Conservation (phyloP, 2,888 invertebrate genomes). For the Lamellibrachia columna region DNA sequence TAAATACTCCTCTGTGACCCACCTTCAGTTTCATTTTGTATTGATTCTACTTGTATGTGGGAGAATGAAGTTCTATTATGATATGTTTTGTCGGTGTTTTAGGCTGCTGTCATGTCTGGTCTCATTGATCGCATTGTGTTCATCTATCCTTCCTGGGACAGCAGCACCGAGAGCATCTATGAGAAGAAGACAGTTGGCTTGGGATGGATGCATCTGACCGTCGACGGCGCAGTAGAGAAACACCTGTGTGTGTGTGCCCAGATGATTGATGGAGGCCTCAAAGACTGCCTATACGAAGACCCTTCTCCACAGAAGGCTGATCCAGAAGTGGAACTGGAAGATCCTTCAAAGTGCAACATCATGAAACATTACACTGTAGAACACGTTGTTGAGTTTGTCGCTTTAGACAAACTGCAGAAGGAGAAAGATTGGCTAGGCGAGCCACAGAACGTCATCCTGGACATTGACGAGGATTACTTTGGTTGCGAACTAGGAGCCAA, state of each 20-base stretch:
- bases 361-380: not conserved
- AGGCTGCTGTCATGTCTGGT: slow-evolving; percentile 32
- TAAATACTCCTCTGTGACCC: too few relatives aligned
- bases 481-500: not conserved
- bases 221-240: not conserved
- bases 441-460: not conserved
- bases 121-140: slow-evolving; percentile 29
- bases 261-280: not conserved
- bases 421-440: not conserved
- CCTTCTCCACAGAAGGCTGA: not conserved
- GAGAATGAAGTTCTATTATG: not conserved
- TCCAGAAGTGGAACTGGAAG: not conserved
- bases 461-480: not conserved
- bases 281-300: not conserved
- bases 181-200: not conserved
- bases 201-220: not conserved
- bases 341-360: not conserved
- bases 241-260: slow-evolving; percentile 27
- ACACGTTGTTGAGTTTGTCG: not conserved
- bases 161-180: not conserved
- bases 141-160: slow-evolving; percentile 36
- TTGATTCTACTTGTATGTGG: too few relatives aligned
- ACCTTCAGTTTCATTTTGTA: too few relatives aligned
- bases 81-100: not conserved
- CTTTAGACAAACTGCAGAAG: not conserved